These are phyloP conservation scores for Plecturocebus donacophilus DNA, from an alignment of 2,113 vertebrate species.

Conservation along the genomic window DNA sequence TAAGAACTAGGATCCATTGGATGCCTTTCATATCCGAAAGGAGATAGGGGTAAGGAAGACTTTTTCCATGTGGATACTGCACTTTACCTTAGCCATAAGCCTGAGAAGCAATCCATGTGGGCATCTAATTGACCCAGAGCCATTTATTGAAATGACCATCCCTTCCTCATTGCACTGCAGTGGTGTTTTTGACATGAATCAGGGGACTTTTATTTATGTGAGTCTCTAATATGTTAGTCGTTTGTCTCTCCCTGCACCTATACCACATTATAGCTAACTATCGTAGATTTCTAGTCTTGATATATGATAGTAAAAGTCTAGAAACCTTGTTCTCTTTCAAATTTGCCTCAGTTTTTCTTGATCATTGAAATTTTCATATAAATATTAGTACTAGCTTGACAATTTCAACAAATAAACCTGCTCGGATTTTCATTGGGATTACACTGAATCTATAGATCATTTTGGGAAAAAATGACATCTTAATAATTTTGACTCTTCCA, in stretches of 20 bases:
- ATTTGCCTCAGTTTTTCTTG: constrained; percentile 8
- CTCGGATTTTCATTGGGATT: neutral
- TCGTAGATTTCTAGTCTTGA: neutral
- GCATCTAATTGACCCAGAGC: neutral
- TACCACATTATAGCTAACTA: neutral
- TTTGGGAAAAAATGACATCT: neutral
- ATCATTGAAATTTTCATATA: neutral
- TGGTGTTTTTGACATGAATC: neutral
- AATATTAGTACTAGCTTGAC: neutral
- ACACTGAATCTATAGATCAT: neutral
- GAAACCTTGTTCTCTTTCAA: neutral
- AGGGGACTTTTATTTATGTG: neutral
- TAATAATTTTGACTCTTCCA: neutral
- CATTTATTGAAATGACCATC: neutral
- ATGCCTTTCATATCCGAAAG: neutral
- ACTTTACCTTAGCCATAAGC: neutral
- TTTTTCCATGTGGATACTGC: neutral
- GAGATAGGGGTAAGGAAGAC: neutral
- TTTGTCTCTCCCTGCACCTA: neutral
- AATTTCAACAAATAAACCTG: neutral
- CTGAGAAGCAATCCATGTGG: neutral
- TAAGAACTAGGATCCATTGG: neutral
- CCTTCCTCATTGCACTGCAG: neutral
- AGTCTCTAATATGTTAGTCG: neutral
- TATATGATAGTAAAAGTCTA: neutral